A percentile compares a stretch with the other conserved stretches of the same genome.
These are phyloP conservation scores for Baronia brevicornis DNA, from an alignment of 2,888 invertebrate genomes.

Conservation along the genomic window DNA sequence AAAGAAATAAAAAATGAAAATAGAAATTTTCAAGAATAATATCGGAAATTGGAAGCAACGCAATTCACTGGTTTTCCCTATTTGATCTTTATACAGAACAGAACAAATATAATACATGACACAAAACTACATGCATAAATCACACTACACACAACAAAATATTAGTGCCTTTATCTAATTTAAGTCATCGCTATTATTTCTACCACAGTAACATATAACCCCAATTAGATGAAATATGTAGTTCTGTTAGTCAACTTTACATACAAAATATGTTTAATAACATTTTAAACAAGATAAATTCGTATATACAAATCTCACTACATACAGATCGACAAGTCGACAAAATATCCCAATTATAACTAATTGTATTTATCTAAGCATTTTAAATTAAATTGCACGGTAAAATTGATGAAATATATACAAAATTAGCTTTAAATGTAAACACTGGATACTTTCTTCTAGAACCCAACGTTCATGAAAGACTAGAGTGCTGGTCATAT, in stretches of 20 bases:
- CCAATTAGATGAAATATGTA: slow-evolving; percentile 7
- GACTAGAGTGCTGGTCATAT: slow-evolving; percentile 71
- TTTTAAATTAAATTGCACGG: not conserved
- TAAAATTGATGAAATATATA: slow-evolving; percentile 8
- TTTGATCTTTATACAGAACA: no score
- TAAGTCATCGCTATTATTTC: slow-evolving; percentile 10
- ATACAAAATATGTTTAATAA: slow-evolving; percentile 21
- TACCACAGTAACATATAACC: slow-evolving; percentile 4
- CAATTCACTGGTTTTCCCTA: no score
- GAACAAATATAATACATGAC: no score
- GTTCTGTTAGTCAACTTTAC: slow-evolving; percentile 11
- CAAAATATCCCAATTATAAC: slow-evolving; percentile 5
- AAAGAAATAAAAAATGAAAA: no score
- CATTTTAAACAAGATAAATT: slow-evolving; percentile 15
- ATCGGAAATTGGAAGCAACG: no score
- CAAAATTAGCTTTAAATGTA: slow-evolving; percentile 7
- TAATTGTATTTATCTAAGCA: slow-evolving; percentile 2
- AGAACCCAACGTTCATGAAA: slow-evolving; percentile 21
- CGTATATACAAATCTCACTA: slow-evolving; percentile 20
- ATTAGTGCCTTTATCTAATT: slow-evolving; percentile 5
- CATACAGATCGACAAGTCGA: slow-evolving; percentile 5
- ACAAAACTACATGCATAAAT: no score
- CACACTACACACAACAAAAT: slow-evolving; percentile 3
- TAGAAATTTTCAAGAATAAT: no score
- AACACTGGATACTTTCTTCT: not conserved